A percentile compares a stretch with the other conserved stretches of the same genome.
Evolutionary conservation across 2,797 vertebrate species (phyloP).

Genomic region (Pagetopsis macropterus): DNA sequence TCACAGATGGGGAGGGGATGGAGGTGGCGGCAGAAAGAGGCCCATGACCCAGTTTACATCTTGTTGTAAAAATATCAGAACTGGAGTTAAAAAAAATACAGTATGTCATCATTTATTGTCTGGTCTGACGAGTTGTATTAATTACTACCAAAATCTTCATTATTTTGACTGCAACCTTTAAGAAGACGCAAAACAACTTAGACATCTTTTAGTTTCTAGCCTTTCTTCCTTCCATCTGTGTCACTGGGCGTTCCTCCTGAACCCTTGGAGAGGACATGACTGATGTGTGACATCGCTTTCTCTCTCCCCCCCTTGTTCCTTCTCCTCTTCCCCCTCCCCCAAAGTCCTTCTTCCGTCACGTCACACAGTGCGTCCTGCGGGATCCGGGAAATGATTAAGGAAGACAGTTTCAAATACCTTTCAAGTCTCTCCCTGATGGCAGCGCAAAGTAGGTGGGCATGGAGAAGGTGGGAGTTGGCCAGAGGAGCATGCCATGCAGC

Average conservation of each 20-base stretch:
- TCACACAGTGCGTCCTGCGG: constrained; percentile 70
- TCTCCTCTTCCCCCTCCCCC: neutral
- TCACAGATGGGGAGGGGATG: constrained; percentile 13
- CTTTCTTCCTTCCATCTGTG: constrained; percentile 38
- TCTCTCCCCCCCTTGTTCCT: neutral
- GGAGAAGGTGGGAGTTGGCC: constrained; percentile 60
- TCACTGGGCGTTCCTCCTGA: constrained; percentile 51
- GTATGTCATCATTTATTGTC: neutral
- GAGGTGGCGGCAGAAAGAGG: constrained; percentile 25
- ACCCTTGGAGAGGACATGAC: constrained; percentile 54
- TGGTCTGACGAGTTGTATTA: neutral
- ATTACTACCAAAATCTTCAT: neutral
- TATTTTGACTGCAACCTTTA: neutral
- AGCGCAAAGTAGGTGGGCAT: constrained; percentile 74
- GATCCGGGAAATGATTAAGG: constrained; percentile 82
- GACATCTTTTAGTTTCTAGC: neutral
- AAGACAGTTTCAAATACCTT: constrained; percentile 86
- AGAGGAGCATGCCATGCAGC: constrained; percentile 36
- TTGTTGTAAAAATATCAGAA: constrained; percentile 18
- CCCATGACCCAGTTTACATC: constrained; percentile 37
- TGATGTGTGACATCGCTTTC: constrained; percentile 50
- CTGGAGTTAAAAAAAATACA: neutral
- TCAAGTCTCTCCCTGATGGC: constrained; percentile 79
- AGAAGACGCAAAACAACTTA: neutral
- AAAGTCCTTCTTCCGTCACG: constrained; percentile 52